Evolutionary conservation across 2,888 invertebrate genomes (phyloP).

Genomic region (Leptura quadrifasciata): DNA sequence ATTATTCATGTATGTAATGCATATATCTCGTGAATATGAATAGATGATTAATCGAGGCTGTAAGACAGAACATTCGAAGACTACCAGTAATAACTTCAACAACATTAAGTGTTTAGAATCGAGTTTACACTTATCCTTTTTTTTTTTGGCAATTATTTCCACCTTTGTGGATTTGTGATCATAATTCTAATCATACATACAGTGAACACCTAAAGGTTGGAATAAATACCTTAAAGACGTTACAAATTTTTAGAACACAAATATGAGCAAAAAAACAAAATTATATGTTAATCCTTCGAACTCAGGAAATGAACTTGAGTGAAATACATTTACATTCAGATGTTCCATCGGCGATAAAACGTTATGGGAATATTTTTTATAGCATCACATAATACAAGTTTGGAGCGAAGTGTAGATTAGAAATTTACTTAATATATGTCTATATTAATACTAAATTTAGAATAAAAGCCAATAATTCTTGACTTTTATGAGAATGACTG

Average conservation of each 20-base stretch:
- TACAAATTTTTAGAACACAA: too few relatives aligned
- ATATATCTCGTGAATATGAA: slow-evolving; percentile 1
- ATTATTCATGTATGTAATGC: slow-evolving; percentile 12
- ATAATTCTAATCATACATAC: too few relatives aligned
- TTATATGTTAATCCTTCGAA: background rate
- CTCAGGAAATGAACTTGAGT: background rate
- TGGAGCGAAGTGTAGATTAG: background rate
- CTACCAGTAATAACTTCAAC: slow-evolving; percentile 3
- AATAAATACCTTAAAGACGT: too few relatives aligned
- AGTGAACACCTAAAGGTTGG: too few relatives aligned
- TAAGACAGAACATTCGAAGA: slow-evolving; percentile 9
- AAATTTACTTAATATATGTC: slow-evolving; percentile 4
- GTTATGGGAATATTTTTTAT: background rate
- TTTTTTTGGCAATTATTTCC: too few relatives aligned
- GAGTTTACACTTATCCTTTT: background rate
- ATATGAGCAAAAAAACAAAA: background rate
- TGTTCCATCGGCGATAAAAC: background rate
- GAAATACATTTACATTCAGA: background rate
- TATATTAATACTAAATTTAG: slow-evolving; percentile 6
- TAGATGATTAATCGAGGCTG: slow-evolving; percentile 17
- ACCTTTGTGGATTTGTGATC: too few relatives aligned
- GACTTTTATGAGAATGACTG: slow-evolving; percentile 7
- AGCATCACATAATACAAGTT: background rate
- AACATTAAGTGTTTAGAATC: background rate
- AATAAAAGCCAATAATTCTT: background rate